These are phyloP conservation scores for Chelon labrosus DNA, from an alignment of 2,797 vertebrate species.

Conservation along the genomic window DNA sequence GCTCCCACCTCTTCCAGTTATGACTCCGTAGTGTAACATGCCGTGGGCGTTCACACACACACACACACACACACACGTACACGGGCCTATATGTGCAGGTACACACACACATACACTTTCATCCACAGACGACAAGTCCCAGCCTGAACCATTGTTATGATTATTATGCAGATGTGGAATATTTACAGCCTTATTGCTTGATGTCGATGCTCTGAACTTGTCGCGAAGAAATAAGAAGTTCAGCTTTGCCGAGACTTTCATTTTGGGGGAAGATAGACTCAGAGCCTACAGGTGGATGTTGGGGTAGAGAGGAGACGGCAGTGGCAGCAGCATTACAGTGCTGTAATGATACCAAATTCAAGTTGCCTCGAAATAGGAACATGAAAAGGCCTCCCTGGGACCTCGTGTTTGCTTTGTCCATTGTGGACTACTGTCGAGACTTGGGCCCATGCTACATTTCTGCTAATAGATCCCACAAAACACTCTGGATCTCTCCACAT, in stretches of 20 bases:
- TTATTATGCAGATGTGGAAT: conserved; percentile 9
- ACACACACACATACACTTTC: conserved; percentile 2
- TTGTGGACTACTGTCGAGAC: too few relatives aligned
- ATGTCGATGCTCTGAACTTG: not conserved
- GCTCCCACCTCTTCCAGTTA: conserved; percentile 45
- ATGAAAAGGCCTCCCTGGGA: too few relatives aligned
- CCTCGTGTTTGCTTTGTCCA: too few relatives aligned
- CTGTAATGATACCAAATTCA: too few relatives aligned
- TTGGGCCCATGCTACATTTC: too few relatives aligned
- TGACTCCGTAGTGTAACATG: conserved; percentile 46
- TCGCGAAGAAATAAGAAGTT: not conserved
- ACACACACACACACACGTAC: conserved; percentile 7
- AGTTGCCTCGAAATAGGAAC: too few relatives aligned
- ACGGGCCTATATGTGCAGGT: conserved; percentile 16
- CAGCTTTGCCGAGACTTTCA: not conserved
- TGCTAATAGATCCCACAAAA: too few relatives aligned
- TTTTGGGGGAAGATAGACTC: not conserved
- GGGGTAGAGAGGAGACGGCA: not conserved
- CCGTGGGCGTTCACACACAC: conserved; percentile 7
- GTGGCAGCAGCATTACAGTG: too few relatives aligned
- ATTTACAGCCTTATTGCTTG: not conserved
- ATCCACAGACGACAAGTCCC: conserved; percentile 13
- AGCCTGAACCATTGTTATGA: not conserved
- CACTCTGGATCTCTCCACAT: too few relatives aligned
- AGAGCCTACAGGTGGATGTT: not conserved